These are phyloP conservation scores for Labeo calbasu DNA, from an alignment of 2,797 vertebrate species.

Conservation along the genomic window DNA sequence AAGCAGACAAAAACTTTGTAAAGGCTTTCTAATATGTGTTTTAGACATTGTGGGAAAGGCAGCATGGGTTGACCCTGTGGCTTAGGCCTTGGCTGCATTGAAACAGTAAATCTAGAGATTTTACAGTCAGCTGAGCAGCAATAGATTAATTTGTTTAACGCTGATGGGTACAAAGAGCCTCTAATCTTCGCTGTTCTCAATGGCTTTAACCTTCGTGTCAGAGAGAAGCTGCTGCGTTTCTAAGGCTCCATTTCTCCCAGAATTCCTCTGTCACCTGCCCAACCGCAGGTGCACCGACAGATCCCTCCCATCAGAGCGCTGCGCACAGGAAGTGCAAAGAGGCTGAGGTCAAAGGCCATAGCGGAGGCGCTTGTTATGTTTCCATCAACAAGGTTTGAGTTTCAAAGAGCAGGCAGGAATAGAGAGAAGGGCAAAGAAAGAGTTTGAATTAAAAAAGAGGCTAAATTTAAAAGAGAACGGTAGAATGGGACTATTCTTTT, in stretches of 20 bases:
- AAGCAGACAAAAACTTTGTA: slow-evolving; percentile 48
- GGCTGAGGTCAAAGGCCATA: slow-evolving; percentile 68
- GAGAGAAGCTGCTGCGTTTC: slow-evolving; percentile 62
- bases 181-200: slow-evolving; percentile 87
- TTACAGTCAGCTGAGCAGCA: slow-evolving; percentile 95
- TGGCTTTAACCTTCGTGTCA: slow-evolving; percentile 77
- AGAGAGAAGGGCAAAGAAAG: slow-evolving; percentile 38
- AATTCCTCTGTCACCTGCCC: slow-evolving; percentile 59
- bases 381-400: slow-evolving; percentile 76
- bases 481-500: slow-evolving; percentile 1
- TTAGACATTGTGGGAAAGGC: slow-evolving; percentile 61
- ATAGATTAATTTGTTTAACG: slow-evolving; percentile 93
- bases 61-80: slow-evolving; percentile 74
- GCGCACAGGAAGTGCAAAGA: slow-evolving; percentile 77
- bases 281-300: slow-evolving; percentile 53
- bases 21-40: slow-evolving; percentile 57
- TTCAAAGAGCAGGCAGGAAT: slow-evolving; percentile 63
- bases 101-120: slow-evolving; percentile 89
- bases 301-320: slow-evolving; percentile 11
- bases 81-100: slow-evolving; percentile 58
- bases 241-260: slow-evolving; percentile 66
- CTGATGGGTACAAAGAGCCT: slow-evolving; percentile 83
- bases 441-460: slow-evolving; percentile 21
- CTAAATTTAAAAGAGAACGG: slow-evolving; percentile 13
- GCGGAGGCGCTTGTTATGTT: slow-evolving; percentile 44